Conservation (phyloP, 2,888 invertebrate genomes). For the Chrysolina americana region DNA sequence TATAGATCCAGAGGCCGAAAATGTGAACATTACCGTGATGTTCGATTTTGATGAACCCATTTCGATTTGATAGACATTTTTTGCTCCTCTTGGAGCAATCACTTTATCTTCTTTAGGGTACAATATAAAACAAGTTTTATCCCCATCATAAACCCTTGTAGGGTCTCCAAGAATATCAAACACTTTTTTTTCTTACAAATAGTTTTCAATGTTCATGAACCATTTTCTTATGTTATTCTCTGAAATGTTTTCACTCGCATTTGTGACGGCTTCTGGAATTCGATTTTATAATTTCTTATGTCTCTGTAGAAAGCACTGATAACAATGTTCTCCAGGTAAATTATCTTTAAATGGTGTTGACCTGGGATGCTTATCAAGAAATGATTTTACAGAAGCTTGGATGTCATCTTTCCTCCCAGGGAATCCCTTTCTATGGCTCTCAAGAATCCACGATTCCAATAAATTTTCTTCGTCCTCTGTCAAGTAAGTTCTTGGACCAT, state of each 20-base stretch:
- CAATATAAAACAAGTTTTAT: slow-evolving; percentile 62
- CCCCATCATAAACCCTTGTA: slow-evolving; percentile 60
- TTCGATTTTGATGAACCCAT: slow-evolving; percentile 51
- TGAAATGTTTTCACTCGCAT: slow-evolving; percentile 26
- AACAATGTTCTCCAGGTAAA: slow-evolving; percentile 39
- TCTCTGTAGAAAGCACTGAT: slow-evolving; percentile 35
- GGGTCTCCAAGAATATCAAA: slow-evolving; percentile 58
- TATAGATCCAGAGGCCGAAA: too few species aligned
- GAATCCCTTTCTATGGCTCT: slow-evolving; percentile 33
- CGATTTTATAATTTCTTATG: slow-evolving; percentile 26
- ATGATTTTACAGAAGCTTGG: slow-evolving; percentile 31
- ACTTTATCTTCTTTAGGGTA: slow-evolving; percentile 60
- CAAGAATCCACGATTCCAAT: slow-evolving; percentile 24
- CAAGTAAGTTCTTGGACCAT: slow-evolving; percentile 7
- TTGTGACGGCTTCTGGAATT: slow-evolving; percentile 29
- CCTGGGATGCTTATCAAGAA: slow-evolving; percentile 24
- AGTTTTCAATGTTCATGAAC: slow-evolving; percentile 37
- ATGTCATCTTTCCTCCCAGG: slow-evolving; percentile 26
- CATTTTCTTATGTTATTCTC: slow-evolving; percentile 40
- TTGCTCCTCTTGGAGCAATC: slow-evolving; percentile 47
- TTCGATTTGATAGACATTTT: slow-evolving; percentile 60
- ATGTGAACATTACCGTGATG: too few species aligned
- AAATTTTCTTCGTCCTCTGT: slow-evolving; percentile 22
- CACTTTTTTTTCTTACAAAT: slow-evolving; percentile 47
- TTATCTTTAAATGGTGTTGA: slow-evolving; percentile 40